Conservation (phyloP, 2,797 vertebrate genomes). For the Catharus ustulatus region DNA sequence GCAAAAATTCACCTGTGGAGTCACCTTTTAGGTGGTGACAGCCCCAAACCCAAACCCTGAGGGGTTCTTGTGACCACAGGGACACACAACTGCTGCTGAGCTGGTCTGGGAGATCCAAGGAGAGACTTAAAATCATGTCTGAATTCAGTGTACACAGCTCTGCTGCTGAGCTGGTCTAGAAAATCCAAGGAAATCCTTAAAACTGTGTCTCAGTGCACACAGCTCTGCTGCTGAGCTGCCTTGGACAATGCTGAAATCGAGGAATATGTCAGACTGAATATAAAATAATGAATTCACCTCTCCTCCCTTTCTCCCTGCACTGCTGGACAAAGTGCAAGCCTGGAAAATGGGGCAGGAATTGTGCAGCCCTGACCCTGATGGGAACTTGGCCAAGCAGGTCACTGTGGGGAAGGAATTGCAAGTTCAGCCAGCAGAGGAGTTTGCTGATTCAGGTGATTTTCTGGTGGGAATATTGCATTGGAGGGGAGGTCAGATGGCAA, state of each 20-base stretch:
- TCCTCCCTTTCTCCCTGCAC: not conserved
- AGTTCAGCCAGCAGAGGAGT: not conserved
- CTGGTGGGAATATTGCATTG: not conserved
- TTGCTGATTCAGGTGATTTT: not conserved
- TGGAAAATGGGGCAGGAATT: not conserved
- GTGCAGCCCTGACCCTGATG: not conserved
- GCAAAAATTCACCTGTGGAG: no score
- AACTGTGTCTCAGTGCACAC: rapidly evolving
- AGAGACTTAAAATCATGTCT: rapidly evolving
- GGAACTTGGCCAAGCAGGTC: not conserved
- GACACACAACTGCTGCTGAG: not conserved
- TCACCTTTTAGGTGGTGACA: no score
- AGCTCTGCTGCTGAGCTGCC: no score
- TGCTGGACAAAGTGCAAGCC: not conserved
- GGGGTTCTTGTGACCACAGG: no score
- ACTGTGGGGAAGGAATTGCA: not conserved
- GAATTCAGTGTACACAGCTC: rapidly evolving
- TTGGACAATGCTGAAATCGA: not conserved
- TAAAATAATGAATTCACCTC: not conserved
- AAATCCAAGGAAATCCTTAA: not conserved
- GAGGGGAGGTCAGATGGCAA: not conserved
- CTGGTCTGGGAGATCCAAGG: rapidly evolving
- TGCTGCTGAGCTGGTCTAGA: not conserved
- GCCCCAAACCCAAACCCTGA: no score
- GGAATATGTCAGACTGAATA: not conserved